phyloP scores from a whole-genome alignment of 2,113 vertebrate species.

The Centropus unirufus region DNA sequence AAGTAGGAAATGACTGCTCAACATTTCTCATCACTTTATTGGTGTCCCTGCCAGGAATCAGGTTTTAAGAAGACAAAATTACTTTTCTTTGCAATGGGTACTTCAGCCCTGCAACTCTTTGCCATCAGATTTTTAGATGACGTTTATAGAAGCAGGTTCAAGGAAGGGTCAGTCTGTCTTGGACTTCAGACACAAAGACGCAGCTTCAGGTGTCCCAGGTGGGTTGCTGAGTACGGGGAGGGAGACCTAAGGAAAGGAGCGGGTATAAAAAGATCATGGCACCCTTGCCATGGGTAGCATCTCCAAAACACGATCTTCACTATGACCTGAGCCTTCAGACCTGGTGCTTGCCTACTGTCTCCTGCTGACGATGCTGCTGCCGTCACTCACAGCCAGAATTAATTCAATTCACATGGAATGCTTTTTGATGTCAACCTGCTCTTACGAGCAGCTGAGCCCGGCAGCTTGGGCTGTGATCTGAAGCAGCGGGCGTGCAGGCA shows the following conservation, averaged over 20 bases:
- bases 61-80: background rate
- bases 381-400: background rate
- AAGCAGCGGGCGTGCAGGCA: rapidly evolving
- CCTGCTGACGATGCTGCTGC: background rate
- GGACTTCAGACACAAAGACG: background rate
- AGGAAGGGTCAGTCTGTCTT: background rate
- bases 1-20: background rate
- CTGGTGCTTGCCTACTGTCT: background rate
- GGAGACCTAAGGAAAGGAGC: background rate
- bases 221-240: background rate
- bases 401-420: background rate
- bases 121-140: background rate
- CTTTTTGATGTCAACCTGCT: background rate
- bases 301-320: background rate
- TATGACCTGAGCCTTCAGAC: background rate
- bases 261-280: background rate
- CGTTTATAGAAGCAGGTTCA: background rate
- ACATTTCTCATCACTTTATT: background rate
- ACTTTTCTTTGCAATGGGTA: background rate
- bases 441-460: background rate
- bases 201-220: rapidly evolving
- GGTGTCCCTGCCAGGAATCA: background rate
- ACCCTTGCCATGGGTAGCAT: background rate
- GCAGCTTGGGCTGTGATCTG: background rate
- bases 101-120: background rate